These are phyloP conservation scores for Ectropis crepuscularia DNA, from an alignment of 2,888 invertebrate genomes.

Conservation along the genomic window DNA sequence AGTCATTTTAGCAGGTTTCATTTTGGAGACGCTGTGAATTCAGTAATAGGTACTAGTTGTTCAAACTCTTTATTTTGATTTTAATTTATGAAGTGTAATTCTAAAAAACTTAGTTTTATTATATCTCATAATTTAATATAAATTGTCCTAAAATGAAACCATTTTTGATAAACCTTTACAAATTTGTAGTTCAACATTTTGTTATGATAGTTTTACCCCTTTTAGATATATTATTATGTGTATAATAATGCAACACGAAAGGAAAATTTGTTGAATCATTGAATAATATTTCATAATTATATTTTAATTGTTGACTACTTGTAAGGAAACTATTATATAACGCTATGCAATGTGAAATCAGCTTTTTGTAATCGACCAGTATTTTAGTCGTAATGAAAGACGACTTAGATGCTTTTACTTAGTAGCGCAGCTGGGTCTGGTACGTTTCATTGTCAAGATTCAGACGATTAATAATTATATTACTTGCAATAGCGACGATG, in stretches of 20 bases:
- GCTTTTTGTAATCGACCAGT: conserved; percentile 68
- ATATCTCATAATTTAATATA: conserved; percentile 12
- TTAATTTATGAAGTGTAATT: no score
- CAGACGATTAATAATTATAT: no score
- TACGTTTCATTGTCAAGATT: no score
- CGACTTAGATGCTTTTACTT: conserved; percentile 33
- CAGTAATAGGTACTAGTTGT: conserved; percentile 4
- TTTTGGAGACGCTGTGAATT: conserved; percentile 46
- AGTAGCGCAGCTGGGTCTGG: conserved; percentile 14
- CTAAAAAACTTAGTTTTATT: background rate
- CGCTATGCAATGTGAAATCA: conserved; percentile 56
- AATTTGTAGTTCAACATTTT: conserved; percentile 67
- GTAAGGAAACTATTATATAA: conserved; percentile 68
- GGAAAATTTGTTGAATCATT: conserved; percentile 62
- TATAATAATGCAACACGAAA: conserved; percentile 56
- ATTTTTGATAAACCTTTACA: conserved; percentile 81
- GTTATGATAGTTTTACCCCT: conserved; percentile 71
- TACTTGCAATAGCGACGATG: no score
- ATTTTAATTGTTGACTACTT: conserved; percentile 82
- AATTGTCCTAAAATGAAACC: conserved; percentile 50
- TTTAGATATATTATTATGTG: conserved; percentile 55
- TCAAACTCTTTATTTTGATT: no score
- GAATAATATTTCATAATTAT: conserved; percentile 67
- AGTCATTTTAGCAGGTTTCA: conserved; percentile 54
- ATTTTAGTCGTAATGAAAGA: conserved; percentile 43